Conservation (phyloP, 2,888 invertebrate species). For the Campoletis raptor region DNA sequence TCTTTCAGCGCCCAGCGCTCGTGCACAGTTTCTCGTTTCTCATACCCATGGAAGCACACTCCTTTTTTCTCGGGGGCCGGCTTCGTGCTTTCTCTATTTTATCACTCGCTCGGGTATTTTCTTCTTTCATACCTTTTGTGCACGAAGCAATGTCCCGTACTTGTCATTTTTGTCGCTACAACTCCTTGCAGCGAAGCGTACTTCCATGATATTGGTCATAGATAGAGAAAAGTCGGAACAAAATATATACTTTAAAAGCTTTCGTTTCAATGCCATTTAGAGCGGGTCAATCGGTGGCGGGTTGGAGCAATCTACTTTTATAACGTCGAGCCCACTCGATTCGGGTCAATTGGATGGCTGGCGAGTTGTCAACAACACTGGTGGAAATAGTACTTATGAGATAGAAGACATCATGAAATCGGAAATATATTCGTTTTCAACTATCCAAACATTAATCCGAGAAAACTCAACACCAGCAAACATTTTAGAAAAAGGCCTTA, state of each 20-base stretch:
- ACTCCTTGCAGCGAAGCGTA: constrained; percentile 39
- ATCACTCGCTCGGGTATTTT: constrained; percentile 34
- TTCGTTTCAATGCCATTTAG: constrained; percentile 54
- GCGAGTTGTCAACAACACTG: constrained; percentile 12
- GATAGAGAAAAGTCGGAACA: constrained; percentile 14
- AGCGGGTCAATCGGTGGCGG: constrained; percentile 53
- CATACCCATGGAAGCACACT: constrained; percentile 1
- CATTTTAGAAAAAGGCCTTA: background rate
- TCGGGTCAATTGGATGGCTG: constrained; percentile 24
- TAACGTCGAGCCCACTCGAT: background rate
- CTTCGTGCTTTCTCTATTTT: constrained; percentile 45
- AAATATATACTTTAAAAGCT: constrained; percentile 40
- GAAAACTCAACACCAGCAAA: background rate
- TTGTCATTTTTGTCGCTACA: constrained; percentile 21
- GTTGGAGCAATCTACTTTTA: constrained; percentile 12
- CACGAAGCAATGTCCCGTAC: background rate
- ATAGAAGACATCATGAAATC: constrained; percentile 16
- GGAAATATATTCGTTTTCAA: background rate
- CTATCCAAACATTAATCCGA: background rate
- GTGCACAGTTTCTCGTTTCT: constrained; percentile 20
- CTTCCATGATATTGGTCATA: constrained; percentile 24
- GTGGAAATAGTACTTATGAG: background rate
- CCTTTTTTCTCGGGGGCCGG: constrained; percentile 1
- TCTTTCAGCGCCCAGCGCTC: constrained; percentile 24
- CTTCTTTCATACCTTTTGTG: constrained; percentile 15